Conservation (phyloP, 37 sponge, comb jelly and placozoan genomes). For the Beroe ovata region DNA sequence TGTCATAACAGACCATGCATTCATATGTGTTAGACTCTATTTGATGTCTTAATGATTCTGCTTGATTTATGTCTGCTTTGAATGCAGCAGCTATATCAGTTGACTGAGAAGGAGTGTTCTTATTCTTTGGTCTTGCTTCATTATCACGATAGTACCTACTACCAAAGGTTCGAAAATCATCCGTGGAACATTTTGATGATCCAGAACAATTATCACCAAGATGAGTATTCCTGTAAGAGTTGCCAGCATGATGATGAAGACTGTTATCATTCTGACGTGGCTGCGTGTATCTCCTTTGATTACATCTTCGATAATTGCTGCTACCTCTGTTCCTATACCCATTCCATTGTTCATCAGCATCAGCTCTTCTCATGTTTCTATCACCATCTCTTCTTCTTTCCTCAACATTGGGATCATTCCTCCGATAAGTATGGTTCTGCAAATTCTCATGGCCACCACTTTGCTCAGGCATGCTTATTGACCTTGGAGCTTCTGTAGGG, state of each 20-base stretch:
- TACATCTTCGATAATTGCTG: neutral
- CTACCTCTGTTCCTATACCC: neutral
- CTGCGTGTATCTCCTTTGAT: neutral
- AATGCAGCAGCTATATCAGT: neutral
- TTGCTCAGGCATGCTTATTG: neutral
- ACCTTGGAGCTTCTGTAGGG: too few species aligned
- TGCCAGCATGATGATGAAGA: neutral
- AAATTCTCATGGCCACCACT: neutral
- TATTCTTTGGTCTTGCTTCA: neutral
- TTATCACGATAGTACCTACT: neutral
- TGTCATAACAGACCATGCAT: conserved; percentile 64
- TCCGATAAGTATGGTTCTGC: neutral
- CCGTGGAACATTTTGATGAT: too few species aligned
- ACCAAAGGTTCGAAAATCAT: too few species aligned
- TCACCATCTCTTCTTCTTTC: neutral
- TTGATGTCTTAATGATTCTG: conserved; percentile 15
- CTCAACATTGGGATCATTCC: neutral
- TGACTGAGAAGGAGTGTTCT: neutral
- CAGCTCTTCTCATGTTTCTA: neutral
- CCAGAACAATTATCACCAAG: too few species aligned
- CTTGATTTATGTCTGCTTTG: neutral
- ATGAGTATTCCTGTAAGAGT: too few species aligned
- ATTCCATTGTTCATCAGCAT: neutral
- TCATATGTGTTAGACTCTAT: conserved; percentile 60
- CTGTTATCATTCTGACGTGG: neutral